Conservation (phyloP, 2,113 vertebrate genomes). For the Phoxinus phoxinus region DNA sequence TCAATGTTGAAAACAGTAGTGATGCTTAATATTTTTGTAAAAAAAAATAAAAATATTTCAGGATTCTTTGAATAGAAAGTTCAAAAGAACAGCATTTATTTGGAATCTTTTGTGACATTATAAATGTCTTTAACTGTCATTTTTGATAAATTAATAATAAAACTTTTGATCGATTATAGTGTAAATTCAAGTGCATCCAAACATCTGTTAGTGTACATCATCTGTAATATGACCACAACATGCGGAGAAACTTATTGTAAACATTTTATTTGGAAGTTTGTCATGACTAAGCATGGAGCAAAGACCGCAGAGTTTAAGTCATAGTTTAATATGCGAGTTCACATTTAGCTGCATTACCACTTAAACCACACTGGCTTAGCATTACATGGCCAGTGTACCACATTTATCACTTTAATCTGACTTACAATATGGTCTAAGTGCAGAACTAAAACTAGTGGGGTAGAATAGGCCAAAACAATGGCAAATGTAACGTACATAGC, state of each 20-base stretch:
- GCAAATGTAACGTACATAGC: background rate
- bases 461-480: background rate
- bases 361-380: conserved; percentile 37
- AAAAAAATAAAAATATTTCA: background rate
- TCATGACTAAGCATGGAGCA: conserved; percentile 49
- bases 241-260: conserved; percentile 26
- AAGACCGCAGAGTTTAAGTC: conserved; percentile 35
- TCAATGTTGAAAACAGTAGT: background rate
- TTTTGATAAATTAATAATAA: background rate
- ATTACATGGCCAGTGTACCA: conserved; percentile 36
- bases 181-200: background rate
- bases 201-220: background rate
- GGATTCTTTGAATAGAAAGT: background rate
- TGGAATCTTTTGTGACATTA: background rate
- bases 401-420: conserved; percentile 15
- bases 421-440: conserved; percentile 37
- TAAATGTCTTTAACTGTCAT: background rate
- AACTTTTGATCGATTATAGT: background rate
- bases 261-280: conserved; percentile 51
- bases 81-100: background rate
- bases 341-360: background rate
- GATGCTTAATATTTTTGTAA: background rate
- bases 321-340: conserved; percentile 30
- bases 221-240: background rate
- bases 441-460: conserved; percentile 1